Evolutionary conservation across 2,888 invertebrate genomes (phyloP).

Genomic region (Diadegma fenestrale): DNA sequence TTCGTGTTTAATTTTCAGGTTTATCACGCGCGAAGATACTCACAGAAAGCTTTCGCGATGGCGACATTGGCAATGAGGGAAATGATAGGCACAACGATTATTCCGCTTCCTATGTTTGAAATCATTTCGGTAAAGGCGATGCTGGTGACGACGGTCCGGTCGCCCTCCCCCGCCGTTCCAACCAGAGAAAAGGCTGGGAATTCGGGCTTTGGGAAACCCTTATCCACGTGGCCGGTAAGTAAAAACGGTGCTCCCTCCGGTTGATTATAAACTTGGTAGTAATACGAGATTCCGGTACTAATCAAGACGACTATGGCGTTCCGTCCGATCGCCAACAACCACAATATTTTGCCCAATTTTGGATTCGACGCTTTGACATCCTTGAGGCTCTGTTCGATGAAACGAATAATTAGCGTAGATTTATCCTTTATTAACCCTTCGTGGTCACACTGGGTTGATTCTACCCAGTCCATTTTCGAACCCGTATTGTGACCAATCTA

Average conservation of each 20-base stretch:
- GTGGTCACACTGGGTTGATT: no score
- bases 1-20: not conserved
- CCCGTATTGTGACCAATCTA: no score
- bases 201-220: conserved; percentile 87
- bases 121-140: conserved; percentile 87
- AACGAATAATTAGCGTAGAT: no score
- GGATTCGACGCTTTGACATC: conserved; percentile 84
- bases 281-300: conserved; percentile 87
- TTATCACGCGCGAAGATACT: conserved; percentile 79
- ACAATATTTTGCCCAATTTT: conserved; percentile 85
- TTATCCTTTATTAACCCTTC: no score
- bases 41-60: conserved; percentile 94
- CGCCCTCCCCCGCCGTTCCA: no score
- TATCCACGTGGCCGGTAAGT: conserved; percentile 88
- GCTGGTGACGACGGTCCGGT: conserved; percentile 75
- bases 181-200: conserved; percentile 86
- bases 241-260: conserved; percentile 85
- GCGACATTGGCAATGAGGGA: conserved; percentile 92
- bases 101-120: conserved; percentile 88
- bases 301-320: conserved; percentile 90
- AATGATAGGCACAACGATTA: conserved; percentile 90
- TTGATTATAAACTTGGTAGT: conserved; percentile 85
- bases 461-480: no score
- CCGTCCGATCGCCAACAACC: conserved; percentile 89
- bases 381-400: conserved; percentile 89